phyloP scores from a whole-genome alignment of 2,113 vertebrate species.

The Chauna torquata region DNA sequence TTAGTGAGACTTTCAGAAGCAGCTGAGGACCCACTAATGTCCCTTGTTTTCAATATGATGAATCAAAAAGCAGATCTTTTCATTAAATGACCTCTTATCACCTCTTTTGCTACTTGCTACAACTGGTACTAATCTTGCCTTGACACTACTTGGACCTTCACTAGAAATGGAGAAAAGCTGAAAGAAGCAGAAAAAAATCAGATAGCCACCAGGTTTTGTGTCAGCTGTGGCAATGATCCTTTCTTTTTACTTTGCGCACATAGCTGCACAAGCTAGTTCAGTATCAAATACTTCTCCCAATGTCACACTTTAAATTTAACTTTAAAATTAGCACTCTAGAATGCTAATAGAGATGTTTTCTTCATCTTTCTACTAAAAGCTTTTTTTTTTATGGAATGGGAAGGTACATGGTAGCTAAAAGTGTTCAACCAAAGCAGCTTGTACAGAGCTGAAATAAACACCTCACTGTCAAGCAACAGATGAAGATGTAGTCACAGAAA shows the following conservation, averaged over 20 bases:
- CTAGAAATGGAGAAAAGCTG: background rate
- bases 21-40: background rate
- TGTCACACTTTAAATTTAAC: background rate
- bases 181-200: background rate
- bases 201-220: background rate
- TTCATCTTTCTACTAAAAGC: conserved; percentile 4
- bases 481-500: background rate
- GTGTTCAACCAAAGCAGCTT: conserved; percentile 2
- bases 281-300: background rate
- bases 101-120: background rate
- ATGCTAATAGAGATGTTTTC: conserved; percentile 16
- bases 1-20: background rate
- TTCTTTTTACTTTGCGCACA: background rate
- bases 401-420: background rate
- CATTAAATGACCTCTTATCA: background rate
- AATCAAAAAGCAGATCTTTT: background rate
- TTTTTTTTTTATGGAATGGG: background rate
- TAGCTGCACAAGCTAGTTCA: background rate
- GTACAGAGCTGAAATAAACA: conserved; percentile 21
- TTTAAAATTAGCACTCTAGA: background rate
- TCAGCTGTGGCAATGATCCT: background rate
- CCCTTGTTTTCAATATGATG: background rate
- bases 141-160: background rate
- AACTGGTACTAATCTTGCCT: background rate
- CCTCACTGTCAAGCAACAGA: background rate